Evolutionary conservation across 2,888 invertebrate species (phyloP).

Genomic region (Dichetophora obliterata): DNA sequence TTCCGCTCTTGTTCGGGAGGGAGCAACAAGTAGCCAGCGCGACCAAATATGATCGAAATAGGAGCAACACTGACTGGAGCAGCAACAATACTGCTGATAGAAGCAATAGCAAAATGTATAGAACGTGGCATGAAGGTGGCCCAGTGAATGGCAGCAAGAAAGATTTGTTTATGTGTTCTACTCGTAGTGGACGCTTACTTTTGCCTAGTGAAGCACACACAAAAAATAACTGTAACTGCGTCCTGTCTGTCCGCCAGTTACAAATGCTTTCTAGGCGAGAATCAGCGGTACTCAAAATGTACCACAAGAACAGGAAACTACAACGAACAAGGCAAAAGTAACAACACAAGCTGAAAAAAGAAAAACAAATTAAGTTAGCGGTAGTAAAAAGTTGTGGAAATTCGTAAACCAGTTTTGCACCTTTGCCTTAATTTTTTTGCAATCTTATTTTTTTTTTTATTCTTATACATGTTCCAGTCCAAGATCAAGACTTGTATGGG

Average conservation of each 20-base stretch:
- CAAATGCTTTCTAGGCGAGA: slow-evolving; percentile 32
- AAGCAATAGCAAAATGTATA: not conserved
- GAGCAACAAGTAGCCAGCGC: not conserved
- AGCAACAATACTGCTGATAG: not conserved
- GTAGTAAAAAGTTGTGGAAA: slow-evolving; percentile 32
- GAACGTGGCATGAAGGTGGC: slow-evolving; percentile 8
- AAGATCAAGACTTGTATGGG: not conserved
- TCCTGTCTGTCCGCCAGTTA: slow-evolving; percentile 32
- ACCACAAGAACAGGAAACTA: slow-evolving; percentile 11
- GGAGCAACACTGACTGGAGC: slow-evolving; percentile 8
- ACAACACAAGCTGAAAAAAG: not conserved
- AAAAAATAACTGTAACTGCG: slow-evolving; percentile 38
- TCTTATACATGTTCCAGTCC: slow-evolving; percentile 18
- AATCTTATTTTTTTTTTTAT: not conserved
- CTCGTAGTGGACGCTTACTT: not conserved
- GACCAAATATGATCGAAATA: slow-evolving; percentile 28
- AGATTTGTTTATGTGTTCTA: slow-evolving; percentile 9
- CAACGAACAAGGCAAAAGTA: not conserved
- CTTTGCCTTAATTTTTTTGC: slow-evolving; percentile 29
- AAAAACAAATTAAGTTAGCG: slow-evolving; percentile 20
- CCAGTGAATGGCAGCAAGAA: slow-evolving; percentile 32
- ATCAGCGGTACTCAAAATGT: not conserved
- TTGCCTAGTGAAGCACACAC: slow-evolving; percentile 9
- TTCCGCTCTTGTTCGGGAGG: not conserved
- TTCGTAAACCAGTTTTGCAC: slow-evolving; percentile 43